Evolutionary conservation across 2,113 vertebrate species (phyloP), one percentile per base, ranked within the genome.

Genomic region (Triplophysa siluroides): DNA sequence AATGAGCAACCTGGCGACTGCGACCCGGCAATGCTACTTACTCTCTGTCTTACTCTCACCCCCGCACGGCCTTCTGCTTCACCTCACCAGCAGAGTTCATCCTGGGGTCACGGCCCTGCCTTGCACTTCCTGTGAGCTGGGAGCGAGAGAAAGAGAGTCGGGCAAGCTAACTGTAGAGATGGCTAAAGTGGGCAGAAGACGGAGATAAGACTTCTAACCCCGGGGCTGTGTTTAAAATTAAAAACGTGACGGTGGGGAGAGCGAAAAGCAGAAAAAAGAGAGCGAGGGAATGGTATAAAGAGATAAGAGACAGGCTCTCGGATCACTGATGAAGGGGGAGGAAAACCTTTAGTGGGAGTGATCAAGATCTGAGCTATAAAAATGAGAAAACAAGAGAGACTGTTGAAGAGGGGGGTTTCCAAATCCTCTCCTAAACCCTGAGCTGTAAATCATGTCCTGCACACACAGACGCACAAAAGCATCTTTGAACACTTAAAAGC

Each of bases 41-140:
- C 52, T 78, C 76, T 76, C 63, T 68, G 72, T 77, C 64, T 83
- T 45, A 61, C 29, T 18, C 45, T 63, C 62, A 24, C 78, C 71
- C 50, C 23, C 41, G 11, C 60, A 18, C 69, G 26, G 63, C 74
- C 64, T 85, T 70, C 78, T 85, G 75, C 70, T 83, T 85, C 72
- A 84, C 81, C 84, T 76, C 61, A 24, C 65, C 38, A 54, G 4
- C 54, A 54, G 68, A 78, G 83, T 87, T 87, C 79, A 87, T 68
- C 43, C 61, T 61, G 56, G 38, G 83, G 81, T 85, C 86, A 83
- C 63, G 52, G 76, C 64, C 75, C 76, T 43, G 73, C 52, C 61
- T 79, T 73, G 47, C 33, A 69, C 70, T 33, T 76, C 56, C 52
- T 62, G 73, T 29, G 21, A 70, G 23, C 13, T 19, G 52, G 7